Evolutionary conservation across 1,140 invertebrate species (phyloP).

Genomic region (Agraylea sexmaculata): DNA sequence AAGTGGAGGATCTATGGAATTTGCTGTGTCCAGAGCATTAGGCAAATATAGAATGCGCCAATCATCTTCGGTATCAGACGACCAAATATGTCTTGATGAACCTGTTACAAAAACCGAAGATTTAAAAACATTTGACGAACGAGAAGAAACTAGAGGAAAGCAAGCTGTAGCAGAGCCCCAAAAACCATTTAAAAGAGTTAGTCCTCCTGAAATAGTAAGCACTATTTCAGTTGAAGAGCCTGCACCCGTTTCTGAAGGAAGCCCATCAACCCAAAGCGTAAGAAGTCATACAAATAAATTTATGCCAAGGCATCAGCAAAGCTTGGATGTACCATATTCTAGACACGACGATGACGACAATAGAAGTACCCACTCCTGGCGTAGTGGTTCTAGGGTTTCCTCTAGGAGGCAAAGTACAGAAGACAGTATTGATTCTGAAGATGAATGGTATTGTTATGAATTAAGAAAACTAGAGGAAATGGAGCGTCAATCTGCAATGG

Average conservation of each 20-base stretch:
- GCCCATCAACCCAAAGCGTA: slow-evolving; percentile 49
- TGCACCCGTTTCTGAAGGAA: slow-evolving; percentile 42
- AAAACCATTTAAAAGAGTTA: slow-evolving; percentile 28
- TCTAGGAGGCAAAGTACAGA: slow-evolving; percentile 82
- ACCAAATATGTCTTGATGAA: slow-evolving; percentile 43
- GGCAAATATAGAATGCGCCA: slow-evolving; percentile 71
- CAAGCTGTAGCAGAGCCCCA: slow-evolving; percentile 23
- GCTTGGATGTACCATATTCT: slow-evolving; percentile 63
- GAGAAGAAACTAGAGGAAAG: slow-evolving; percentile 28
- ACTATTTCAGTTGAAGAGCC: slow-evolving; percentile 33
- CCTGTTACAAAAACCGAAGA: slow-evolving; percentile 37
- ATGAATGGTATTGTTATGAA: slow-evolving; percentile 88
- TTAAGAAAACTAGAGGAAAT: slow-evolving; percentile 75
- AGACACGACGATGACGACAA: slow-evolving; percentile 73
- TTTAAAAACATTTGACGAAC: slow-evolving; percentile 26
- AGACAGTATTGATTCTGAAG: slow-evolving; percentile 85
- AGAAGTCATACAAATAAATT: slow-evolving; percentile 45
- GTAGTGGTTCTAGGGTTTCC: slow-evolving; percentile 74
- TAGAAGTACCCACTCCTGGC: slow-evolving; percentile 71
- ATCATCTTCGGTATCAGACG: slow-evolving; percentile 54
- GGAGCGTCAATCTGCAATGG: slow-evolving; percentile 59
- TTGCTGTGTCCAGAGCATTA: slow-evolving; percentile 69
- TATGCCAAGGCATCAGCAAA: slow-evolving; percentile 59
- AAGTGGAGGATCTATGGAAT: slow-evolving; percentile 51
- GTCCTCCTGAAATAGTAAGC: slow-evolving; percentile 34